Base-by-base conservation (phyloP, 92 coral and sea anemone species). In the Phymanthus crucifer region DNA sequence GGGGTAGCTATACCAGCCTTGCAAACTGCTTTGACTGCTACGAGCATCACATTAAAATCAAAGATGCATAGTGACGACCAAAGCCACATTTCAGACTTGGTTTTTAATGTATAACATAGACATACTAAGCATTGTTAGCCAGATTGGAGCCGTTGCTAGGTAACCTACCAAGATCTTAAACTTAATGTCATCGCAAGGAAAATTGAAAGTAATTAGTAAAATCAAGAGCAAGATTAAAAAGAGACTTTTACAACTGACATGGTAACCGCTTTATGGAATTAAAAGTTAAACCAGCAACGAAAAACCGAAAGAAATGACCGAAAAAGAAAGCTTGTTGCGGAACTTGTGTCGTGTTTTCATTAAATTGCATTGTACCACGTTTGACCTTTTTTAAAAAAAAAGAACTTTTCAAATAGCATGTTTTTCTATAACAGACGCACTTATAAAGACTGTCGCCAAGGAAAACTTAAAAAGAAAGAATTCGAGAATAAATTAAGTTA, bases 121-220 rank as follows among this genome's bases (percentile, higher is more conserved):
- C 56, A 40, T 9, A 61, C 54, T 34, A 54, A 77, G 26, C 72
- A 77, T 77, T 61, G 61, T 64, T 57, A 36, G 72, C 81, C 56
- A 77, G 72, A n/a, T 57, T 10, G 12, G 17, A 64, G 6, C 5
- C 32, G 81, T 77, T 77, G 81, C 81, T 64, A 77, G 37, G 81
- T 37, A n/a, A 77, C 38, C 18, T 61, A 38, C 48, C 27, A 77
- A 35, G 48, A 71, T 77, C 81, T 47, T 61, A 65, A 64, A 64
- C 46, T 77, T 61, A 35, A 35, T 77, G 46, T 64, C 81, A 40
- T 77, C 81, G 40, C 43, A 61, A 61, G 72, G 57, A 64, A 38
- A 77, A 64, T 77, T 77, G 46, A 56, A 77, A 77, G 73, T 70
- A 77, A 77, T 77, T 77, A 77, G 68, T 38, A 75, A 61, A 77